A percentile compares a stretch with the other conserved stretches of the same genome.
phyloP scores from a whole-genome alignment of 2,797 vertebrate genomes.

The Gadopsis marmoratus region DNA sequence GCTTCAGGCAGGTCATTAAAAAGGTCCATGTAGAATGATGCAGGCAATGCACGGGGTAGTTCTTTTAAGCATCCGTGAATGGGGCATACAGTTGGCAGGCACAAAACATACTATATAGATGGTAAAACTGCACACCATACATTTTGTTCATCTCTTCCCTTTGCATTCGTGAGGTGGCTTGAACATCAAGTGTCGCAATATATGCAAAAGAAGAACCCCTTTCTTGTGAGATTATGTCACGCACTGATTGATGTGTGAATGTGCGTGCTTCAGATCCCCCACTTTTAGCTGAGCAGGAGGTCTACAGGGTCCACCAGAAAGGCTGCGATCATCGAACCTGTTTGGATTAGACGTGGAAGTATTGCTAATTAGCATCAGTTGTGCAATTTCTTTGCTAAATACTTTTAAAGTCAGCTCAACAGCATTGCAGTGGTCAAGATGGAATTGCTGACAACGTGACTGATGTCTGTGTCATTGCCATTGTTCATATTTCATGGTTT shows the following conservation, averaged over 20 bases:
- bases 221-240: conserved; percentile 26
- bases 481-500: too few relatives aligned
- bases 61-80: conserved; percentile 20
- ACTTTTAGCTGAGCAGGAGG: neutral
- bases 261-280: neutral
- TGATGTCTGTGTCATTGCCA: too few relatives aligned
- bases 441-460: neutral
- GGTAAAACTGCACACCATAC: neutral
- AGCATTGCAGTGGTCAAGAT: neutral
- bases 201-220: conserved; percentile 13
- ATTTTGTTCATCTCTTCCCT: neutral
- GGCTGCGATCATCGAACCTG: neutral
- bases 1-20: conserved; percentile 47
- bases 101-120: neutral
- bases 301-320: neutral
- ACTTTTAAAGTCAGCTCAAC: neutral
- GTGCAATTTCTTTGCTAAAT: conserved; percentile 1
- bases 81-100: neutral
- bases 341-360: neutral
- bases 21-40: conserved; percentile 35
- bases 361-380: neutral
- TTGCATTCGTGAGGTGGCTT: neutral
- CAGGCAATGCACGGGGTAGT: neutral
- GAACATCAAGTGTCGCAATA: neutral
- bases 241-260: conserved; percentile 19